phyloP scores from a whole-genome alignment of 2,113 vertebrate species.

The Patagioenas fasciata region DNA sequence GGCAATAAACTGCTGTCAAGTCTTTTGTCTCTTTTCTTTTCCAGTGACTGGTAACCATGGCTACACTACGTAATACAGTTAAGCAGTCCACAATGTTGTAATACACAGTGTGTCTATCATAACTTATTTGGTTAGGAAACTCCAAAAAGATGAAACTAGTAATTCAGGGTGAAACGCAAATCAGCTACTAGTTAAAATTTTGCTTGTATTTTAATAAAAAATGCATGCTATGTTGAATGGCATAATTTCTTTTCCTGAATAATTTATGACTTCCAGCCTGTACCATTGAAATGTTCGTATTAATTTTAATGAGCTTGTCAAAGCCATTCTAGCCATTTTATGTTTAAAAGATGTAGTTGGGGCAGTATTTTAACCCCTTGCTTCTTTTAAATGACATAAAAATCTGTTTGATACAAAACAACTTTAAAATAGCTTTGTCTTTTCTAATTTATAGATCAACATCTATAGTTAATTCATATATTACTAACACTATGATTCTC shows the following conservation, averaged over 20 bases:
- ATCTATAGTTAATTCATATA: conserved; percentile 2
- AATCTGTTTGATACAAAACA: neutral
- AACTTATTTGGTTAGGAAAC: neutral
- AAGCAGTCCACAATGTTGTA: neutral
- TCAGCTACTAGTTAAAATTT: conserved; percentile 32
- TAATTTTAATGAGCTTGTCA: conserved; percentile 55
- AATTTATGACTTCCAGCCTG: conserved; percentile 28
- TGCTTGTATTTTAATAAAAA: conserved; percentile 24
- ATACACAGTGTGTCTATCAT: conserved; percentile 16
- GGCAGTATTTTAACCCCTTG: neutral
- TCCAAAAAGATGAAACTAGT: neutral
- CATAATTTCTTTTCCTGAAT: conserved; percentile 50
- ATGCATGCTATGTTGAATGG: neutral
- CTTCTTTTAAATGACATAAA: neutral
- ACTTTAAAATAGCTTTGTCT: neutral
- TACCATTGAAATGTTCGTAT: conserved; percentile 35
- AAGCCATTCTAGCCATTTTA: conserved; percentile 20
- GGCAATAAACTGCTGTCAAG: conserved; percentile 29
- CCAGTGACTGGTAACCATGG: conserved; percentile 34
- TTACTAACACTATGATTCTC: neutral
- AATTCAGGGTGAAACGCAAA: conserved; percentile 39
- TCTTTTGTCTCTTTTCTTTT: conserved; percentile 5
- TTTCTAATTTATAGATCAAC: neutral
- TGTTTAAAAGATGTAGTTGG: neutral
- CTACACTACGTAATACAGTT: conserved; percentile 21